These are phyloP conservation scores for Coelopa frigida DNA, from an alignment of 1,140 invertebrate genomes.

Conservation along the genomic window DNA sequence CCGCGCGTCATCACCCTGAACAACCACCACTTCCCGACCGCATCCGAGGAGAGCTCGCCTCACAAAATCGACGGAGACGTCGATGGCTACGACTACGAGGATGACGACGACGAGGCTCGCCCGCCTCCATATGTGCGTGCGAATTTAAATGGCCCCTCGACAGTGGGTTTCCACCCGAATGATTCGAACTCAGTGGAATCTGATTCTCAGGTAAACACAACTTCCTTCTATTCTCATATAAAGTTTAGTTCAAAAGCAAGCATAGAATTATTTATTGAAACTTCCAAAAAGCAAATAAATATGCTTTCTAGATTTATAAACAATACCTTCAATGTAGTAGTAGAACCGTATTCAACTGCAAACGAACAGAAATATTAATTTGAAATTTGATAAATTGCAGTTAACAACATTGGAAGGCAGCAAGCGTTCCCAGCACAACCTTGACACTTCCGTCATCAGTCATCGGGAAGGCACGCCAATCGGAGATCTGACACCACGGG, in stretches of 20 bases:
- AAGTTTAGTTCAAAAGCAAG: too few species aligned
- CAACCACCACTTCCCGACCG: slow-evolving; percentile 69
- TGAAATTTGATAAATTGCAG: slow-evolving; percentile 12
- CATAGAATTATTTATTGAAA: too few species aligned
- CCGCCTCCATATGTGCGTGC: slow-evolving; percentile 37
- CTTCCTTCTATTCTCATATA: too few species aligned
- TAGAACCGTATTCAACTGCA: too few species aligned
- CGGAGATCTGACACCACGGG: slow-evolving; percentile 60
- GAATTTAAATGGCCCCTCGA: slow-evolving; percentile 25
- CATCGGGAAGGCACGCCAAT: slow-evolving; percentile 58
- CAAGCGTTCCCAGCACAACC: slow-evolving; percentile 32
- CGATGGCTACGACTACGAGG: slow-evolving; percentile 21
- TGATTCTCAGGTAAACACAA: slow-evolving; percentile 39
- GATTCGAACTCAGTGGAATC: slow-evolving; percentile 39
- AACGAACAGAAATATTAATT: not conserved
- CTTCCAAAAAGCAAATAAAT: too few species aligned
- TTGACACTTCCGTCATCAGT: slow-evolving; percentile 30
- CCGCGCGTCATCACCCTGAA: slow-evolving; percentile 74
- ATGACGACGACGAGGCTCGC: slow-evolving; percentile 23
- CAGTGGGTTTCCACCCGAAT: slow-evolving; percentile 31
- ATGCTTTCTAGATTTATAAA: too few species aligned
- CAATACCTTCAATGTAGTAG: too few species aligned
- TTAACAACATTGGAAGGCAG: slow-evolving; percentile 38
- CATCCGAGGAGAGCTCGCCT: slow-evolving; percentile 53
- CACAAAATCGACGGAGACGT: slow-evolving; percentile 20